Evolutionary conservation across 2,113 vertebrate species (phyloP), one percentile per base, ranked within the genome.

Genomic region (Eulemur macaco): DNA sequence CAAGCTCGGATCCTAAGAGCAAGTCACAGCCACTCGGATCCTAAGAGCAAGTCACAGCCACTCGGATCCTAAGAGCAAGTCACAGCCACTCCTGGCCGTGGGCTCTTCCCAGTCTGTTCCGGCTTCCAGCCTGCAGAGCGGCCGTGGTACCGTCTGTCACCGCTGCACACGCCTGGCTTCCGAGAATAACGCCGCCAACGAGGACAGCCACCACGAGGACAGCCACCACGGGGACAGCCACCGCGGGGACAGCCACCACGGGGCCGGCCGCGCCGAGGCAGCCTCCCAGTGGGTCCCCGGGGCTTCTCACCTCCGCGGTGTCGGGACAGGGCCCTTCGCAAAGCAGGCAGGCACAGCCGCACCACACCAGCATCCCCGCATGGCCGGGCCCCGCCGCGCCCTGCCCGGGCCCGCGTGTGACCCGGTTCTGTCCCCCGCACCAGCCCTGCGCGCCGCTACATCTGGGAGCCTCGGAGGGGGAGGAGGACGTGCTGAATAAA

Each of bases 281-380:
- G 90, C 87, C n/a, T 95, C 23, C 23, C 58, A 0, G 90, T 25
- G 13, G 89, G 89, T 95, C 56, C 96, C 2, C 58, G 50, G 50
- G 54, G 1, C 92, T 69, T 31, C 98, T 99, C 98, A 98, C 98
- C 98, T 98, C 98, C 0, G 10, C n/a, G 8, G 98, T 87, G 96
- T 98, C 98, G 18, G 98, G 98, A 47, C 98, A 95, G 83, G 93
- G 95, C 77, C 96, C 93, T 9, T 97, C 96, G 11, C 97, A 98
- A 97, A 98, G 98, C 9, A 98, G 9, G 42, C 98, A 98, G 97
- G 98, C 73, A 97, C 98, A 98, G 98, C 98, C 96, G 82, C 98
- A 98, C 97, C 98, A 98, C 98, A 98, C 97, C 17, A 98, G 95
- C 97, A 98, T 97, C 94, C 34, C 95, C 0, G 95, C 52, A 69